phyloP scores from a whole-genome alignment of 2,797 vertebrate genomes.

The Ara ararauna region DNA sequence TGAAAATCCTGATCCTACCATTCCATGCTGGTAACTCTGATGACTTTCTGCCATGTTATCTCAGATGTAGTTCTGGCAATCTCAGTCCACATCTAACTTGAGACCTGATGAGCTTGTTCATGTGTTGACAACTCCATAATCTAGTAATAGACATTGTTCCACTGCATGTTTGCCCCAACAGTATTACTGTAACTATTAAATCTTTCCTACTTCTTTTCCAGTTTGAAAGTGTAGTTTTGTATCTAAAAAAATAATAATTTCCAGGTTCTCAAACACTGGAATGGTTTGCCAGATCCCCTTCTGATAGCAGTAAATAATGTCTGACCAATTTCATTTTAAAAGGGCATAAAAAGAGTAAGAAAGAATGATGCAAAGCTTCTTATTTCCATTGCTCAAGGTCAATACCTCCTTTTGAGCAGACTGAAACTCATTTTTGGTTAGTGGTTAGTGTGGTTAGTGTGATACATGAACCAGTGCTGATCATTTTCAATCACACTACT shows the following conservation, averaged over 20 bases:
- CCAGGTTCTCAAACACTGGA: neutral
- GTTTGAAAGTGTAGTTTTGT: neutral
- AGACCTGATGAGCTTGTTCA: neutral
- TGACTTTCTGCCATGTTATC: neutral
- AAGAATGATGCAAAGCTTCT: neutral
- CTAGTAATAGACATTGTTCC: neutral
- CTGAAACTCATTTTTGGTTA: constrained; percentile 15
- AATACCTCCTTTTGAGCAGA: constrained; percentile 9
- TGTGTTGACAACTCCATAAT: neutral
- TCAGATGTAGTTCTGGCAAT: neutral
- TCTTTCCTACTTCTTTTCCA: neutral
- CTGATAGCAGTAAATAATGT: neutral
- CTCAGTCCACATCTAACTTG: neutral
- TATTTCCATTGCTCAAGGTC: constrained; percentile 25
- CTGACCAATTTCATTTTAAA: neutral
- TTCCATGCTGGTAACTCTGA: neutral
- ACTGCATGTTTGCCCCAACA: neutral
- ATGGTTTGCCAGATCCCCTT: neutral
- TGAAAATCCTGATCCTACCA: neutral
- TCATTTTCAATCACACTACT: constrained; percentile 16
- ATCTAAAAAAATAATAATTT: neutral
- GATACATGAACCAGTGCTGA: neutral
- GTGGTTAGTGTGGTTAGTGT: constrained; percentile 27
- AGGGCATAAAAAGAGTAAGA: neutral
- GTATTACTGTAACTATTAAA: neutral